Percentiles rank a stretch among this genome's conserved stretches.
phyloP scores from a whole-genome alignment of 2,797 vertebrate species.

The Rhincodon typus region DNA sequence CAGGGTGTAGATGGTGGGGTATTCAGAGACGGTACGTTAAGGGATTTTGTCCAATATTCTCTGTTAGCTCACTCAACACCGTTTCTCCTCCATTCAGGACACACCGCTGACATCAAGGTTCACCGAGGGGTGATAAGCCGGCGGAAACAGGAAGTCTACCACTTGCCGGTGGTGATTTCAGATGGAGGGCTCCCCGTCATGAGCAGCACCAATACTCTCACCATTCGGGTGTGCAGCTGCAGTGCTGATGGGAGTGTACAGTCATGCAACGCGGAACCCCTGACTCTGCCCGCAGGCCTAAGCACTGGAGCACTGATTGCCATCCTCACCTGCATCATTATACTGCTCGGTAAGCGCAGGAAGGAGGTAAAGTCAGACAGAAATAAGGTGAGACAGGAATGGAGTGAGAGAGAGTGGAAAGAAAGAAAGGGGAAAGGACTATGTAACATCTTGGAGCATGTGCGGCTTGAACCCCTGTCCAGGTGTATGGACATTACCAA shows the following conservation, averaged over 20 bases:
- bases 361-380: neutral
- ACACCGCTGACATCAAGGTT: neutral
- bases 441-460: too few relatives aligned
- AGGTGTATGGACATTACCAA: too few relatives aligned
- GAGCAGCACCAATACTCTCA: conserved; percentile 88
- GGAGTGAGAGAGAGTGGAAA: neutral
- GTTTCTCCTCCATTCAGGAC: neutral
- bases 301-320: conserved; percentile 87
- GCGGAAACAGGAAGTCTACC: conserved; percentile 80
- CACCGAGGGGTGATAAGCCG: conserved; percentile 69
- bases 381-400: neutral
- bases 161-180: conserved; percentile 88
- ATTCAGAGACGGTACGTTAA: too few relatives aligned
- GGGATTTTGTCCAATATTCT: neutral
- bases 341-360: conserved; percentile 77
- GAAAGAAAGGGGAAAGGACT: neutral
- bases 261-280: conserved; percentile 78
- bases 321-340: conserved; percentile 85
- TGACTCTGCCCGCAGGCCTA: conserved; percentile 82
- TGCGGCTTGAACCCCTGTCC: too few relatives aligned
- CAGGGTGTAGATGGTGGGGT: too few relatives aligned
- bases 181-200: conserved; percentile 90
- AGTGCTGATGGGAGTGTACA: conserved; percentile 81
- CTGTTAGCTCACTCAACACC: neutral
- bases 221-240: conserved; percentile 83